Evolutionary conservation across 2,113 vertebrate genomes (phyloP).

Genomic region (Zosterops pallidus): DNA sequence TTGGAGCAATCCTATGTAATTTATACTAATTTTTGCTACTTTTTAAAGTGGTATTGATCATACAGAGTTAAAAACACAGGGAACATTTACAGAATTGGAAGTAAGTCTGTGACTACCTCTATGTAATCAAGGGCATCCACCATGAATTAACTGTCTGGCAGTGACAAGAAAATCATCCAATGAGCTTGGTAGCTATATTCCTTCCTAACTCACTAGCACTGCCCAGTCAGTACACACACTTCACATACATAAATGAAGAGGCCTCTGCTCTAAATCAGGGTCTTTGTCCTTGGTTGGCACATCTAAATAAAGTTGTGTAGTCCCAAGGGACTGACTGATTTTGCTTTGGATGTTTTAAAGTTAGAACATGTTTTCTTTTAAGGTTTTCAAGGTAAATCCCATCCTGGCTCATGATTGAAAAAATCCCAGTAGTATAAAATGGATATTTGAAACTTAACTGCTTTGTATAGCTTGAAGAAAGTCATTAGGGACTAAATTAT

Average conservation of each 20-base stretch:
- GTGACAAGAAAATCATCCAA: background rate
- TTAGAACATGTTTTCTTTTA: background rate
- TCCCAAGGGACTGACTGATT: background rate
- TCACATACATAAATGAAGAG: background rate
- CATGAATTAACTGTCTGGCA: background rate
- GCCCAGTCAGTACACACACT: background rate
- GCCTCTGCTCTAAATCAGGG: background rate
- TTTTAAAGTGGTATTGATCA: background rate
- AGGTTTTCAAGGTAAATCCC: constrained; percentile 28
- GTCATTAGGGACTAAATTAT: background rate
- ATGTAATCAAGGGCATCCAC: background rate
- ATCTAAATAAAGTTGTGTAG: background rate
- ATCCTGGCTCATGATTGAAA: background rate
- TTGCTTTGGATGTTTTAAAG: background rate
- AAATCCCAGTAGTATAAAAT: background rate
- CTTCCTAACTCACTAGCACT: background rate
- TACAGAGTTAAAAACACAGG: background rate
- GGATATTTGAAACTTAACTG: background rate
- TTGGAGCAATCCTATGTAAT: background rate
- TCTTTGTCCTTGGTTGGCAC: background rate
- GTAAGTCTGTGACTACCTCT: background rate
- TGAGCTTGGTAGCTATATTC: background rate
- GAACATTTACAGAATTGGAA: background rate
- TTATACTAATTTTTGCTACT: background rate
- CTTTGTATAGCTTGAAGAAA: background rate